Evolutionary conservation across 64 coral and sea anemone genomes (phyloP).

Genomic region (Astreopora myriophthalma): DNA sequence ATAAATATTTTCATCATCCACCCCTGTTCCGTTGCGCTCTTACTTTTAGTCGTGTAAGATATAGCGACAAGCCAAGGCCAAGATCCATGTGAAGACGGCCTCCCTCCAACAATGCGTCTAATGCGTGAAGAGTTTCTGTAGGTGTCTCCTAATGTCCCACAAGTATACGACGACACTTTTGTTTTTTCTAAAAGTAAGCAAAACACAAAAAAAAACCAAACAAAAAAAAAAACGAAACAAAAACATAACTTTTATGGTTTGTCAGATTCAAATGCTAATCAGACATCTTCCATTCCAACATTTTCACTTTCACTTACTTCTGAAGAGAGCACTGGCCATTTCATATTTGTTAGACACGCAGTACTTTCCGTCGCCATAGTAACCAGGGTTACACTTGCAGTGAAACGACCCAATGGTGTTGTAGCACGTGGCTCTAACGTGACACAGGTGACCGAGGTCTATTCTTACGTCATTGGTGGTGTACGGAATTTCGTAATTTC

Average conservation of each 20-base stretch:
- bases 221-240: not conserved
- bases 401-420: slow-evolving; percentile 89
- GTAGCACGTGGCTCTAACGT: slow-evolving; percentile 73
- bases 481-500: slow-evolving; percentile 6
- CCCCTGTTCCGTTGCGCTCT: not conserved
- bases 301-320: slow-evolving; percentile 70
- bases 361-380: slow-evolving; percentile 86
- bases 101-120: slow-evolving; percentile 84
- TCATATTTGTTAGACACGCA: slow-evolving; percentile 63
- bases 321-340: slow-evolving; percentile 40
- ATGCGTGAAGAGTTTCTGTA: slow-evolving; percentile 66
- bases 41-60: slow-evolving; percentile 73
- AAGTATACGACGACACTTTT: slow-evolving; percentile 24
- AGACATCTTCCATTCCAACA: too few species aligned
- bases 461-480: slow-evolving; percentile 57
- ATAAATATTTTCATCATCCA: too few species aligned
- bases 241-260: too few species aligned
- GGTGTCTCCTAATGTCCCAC: slow-evolving; percentile 67
- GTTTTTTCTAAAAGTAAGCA: slow-evolving; percentile 56
- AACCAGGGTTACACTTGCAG: slow-evolving; percentile 87
- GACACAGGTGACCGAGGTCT: slow-evolving; percentile 39
- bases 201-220: not conserved
- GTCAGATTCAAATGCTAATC: too few species aligned
- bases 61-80: slow-evolving; percentile 96
- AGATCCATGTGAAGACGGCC: slow-evolving; percentile 21